phyloP scores from a whole-genome alignment of 2,888 invertebrate species.

The Chrysolina americana region DNA sequence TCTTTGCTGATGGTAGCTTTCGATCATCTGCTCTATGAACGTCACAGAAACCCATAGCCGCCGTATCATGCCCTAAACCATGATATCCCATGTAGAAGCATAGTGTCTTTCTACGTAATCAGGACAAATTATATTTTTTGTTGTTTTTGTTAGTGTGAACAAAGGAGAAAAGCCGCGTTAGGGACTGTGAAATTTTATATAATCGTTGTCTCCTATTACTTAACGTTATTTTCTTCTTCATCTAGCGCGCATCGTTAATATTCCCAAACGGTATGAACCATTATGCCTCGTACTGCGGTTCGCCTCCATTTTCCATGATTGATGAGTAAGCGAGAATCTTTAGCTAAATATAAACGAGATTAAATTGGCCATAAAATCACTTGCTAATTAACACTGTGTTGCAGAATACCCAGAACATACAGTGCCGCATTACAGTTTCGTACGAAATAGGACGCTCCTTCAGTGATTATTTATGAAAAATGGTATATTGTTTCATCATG shows the following conservation, averaged over 20 bases:
- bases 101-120: neutral
- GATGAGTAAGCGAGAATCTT: constrained; percentile 61
- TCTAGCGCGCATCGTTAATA: constrained; percentile 65
- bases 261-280: constrained; percentile 65
- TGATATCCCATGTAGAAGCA: too few species aligned
- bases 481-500: neutral
- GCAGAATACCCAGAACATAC: neutral
- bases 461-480: neutral
- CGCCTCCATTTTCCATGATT: constrained; percentile 64
- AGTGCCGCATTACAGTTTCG: constrained; percentile 7
- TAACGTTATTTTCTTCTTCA: constrained; percentile 53
- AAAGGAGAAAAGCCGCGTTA: neutral
- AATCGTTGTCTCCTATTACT: neutral
- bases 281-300: constrained; percentile 60
- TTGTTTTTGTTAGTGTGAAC: too few species aligned
- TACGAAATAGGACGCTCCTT: neutral
- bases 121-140: neutral
- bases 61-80: too few species aligned
- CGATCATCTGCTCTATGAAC: too few species aligned
- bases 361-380: constrained; percentile 59
- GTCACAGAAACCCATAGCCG: too few species aligned
- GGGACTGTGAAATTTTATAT: neutral
- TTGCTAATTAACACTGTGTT: constrained; percentile 9
- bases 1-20: too few species aligned
- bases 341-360: constrained; percentile 66